Base-by-base conservation (phyloP, 2,797 vertebrate species). In the Xenops minutus region DNA sequence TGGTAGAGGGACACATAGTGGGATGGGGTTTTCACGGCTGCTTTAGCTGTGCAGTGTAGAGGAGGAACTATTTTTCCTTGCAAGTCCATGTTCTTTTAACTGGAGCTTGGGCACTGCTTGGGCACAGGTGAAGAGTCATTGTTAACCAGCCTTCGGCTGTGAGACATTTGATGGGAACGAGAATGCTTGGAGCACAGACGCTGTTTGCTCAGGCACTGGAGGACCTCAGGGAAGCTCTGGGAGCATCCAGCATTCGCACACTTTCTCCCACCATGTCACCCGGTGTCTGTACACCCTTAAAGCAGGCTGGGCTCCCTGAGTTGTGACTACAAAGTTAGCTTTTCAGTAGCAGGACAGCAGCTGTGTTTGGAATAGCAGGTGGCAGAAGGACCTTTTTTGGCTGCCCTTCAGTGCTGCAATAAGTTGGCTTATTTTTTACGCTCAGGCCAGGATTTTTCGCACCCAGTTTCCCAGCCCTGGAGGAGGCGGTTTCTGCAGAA, bases 81-180 rank as follows among this genome's bases (percentile, higher is more conserved):
- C 44, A 19, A 36, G 58, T 59, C 23, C 48, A 12, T 30, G 17
- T 55, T 81, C 54, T 80, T 66, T 32, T 68, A 73, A 63, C 39
- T 46, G 29, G 21, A 37, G 9, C 0, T 0, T 29, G 34, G n/a
- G 43, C 55, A 23, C 62, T 55, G 21, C 69, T 80, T n/a, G 61
- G 55, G 32, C 69, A 69, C 22, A 29, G 0, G 0, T 7, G 9
- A 72, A 54, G 43, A 1, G 0, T 71, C 0, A 0, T 54, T 51
- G 72, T 87, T 79, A 78, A 83, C 43, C 66, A 69, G 2, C 48
- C 36, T 63, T 68, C 0, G 3, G n/a, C 43, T 27, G 2, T 1
- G 6, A 48, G 61, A 13, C 34, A 10, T 10, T 54, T 75, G 27
- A 55, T 67, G 15, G n/a, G 56, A 80, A 41, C 1, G 2, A 73